These are phyloP conservation scores for Congeria kusceri DNA, from an alignment of 2,888 invertebrate genomes.

Conservation along the genomic window DNA sequence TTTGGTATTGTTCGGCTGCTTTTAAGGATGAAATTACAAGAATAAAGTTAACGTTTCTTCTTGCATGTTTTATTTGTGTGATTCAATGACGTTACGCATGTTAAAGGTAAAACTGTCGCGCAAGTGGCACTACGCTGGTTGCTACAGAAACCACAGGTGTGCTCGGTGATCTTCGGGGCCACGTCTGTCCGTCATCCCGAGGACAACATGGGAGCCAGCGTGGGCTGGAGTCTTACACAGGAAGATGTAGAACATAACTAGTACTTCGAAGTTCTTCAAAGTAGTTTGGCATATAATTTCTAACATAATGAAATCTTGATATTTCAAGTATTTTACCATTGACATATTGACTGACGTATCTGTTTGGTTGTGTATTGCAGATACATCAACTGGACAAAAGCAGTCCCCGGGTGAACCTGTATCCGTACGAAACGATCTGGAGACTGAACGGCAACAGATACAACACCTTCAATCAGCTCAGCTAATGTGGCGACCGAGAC, in stretches of 20 bases:
- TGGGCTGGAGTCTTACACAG: slow-evolving; percentile 74
- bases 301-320: too few species aligned
- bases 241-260: slow-evolving; percentile 69
- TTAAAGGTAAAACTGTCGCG: slow-evolving; percentile 73
- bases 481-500: too few species aligned
- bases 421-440: slow-evolving; percentile 73
- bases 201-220: slow-evolving; percentile 78
- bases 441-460: slow-evolving; percentile 32
- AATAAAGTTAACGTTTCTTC: too few species aligned
- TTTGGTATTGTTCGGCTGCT: too few species aligned
- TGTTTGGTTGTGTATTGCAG: slow-evolving; percentile 47
- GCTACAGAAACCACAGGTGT: slow-evolving; percentile 76
- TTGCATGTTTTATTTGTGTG: too few species aligned
- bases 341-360: background rate
- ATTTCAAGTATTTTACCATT: too few species aligned
- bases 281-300: too few species aligned
- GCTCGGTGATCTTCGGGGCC: slow-evolving; percentile 80
- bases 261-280: too few species aligned
- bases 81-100: too few species aligned
- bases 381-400: slow-evolving; percentile 74
- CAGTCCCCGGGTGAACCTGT: slow-evolving; percentile 57
- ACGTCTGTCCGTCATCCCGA: slow-evolving; percentile 77
- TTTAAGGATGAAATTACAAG: too few species aligned
- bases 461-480: slow-evolving; percentile 41
- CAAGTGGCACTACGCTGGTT: slow-evolving; percentile 81